Evolutionary conservation across 2,113 vertebrate species (phyloP), one percentile per base, ranked within the genome.

Genomic region (Microcebus lehilahytsara): DNA sequence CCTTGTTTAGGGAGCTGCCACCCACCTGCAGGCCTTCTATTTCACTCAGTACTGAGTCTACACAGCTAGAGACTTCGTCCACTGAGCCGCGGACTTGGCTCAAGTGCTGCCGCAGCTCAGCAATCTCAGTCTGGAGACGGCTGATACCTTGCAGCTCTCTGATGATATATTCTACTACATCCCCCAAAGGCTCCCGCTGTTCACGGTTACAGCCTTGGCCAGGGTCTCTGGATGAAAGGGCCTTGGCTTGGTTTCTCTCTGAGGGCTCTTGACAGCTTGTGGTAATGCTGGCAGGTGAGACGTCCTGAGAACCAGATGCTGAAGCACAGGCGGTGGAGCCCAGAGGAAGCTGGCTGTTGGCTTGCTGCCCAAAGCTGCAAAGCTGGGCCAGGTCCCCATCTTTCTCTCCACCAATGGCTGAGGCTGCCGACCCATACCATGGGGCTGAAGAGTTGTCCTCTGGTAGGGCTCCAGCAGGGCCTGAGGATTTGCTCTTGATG

Each of bases 61-160:
- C 99, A 17, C 99, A 99, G 85, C 99, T 99, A 58, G 99, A 99
- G 12, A 99, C 99, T 97, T 99, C 99, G 92, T 99, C 99, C 87
- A 99, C 99, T 11, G 99, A 99, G 30, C 99, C 99, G 69, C 98
- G 99, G 77, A 99, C 99, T 95, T 99, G 99, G n/a, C 98, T 99
- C 96, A 99, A 98, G 95, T 99, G 99, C 97, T 99, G 99, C 79
- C 98, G 99, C 91, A 99, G 99, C 96, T 99, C 99, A 5, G 99
- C 99, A 93, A 99, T 99, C 98, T 99, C 99, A 3, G 99, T 99
- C 97, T 99, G 99, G 96, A 99, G 99, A 94, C 99, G 99, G 97
- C 99, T 99, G 96, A 99, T 99, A n/a, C 99, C 99, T 92, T 99
- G 99, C 12, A 99, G 98, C 94, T 99, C 99, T 97, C 99, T 99